phyloP scores from a whole-genome alignment of 2,797 vertebrate genomes.

The Coregonus sp. region DNA sequence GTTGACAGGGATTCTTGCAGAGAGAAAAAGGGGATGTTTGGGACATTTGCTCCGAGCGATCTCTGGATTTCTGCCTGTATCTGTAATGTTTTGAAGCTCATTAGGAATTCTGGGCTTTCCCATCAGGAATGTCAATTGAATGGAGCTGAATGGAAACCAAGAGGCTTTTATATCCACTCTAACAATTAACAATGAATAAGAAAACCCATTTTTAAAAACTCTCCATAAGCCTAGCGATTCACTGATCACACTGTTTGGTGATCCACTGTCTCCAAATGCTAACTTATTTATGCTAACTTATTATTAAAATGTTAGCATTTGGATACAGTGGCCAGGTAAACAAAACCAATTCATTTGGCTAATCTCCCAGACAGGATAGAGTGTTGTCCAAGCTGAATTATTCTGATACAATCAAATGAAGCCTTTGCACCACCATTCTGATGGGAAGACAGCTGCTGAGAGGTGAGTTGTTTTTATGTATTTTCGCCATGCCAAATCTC shows the following conservation, averaged over 20 bases:
- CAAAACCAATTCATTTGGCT: conserved; percentile 37
- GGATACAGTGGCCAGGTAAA: not conserved
- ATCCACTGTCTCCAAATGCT: not conserved
- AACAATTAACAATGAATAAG: conserved; percentile 75
- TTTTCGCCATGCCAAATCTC: conserved; percentile 17
- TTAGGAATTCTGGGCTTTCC: conserved; percentile 77
- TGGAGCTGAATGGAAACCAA: conserved; percentile 61
- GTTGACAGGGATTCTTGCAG: conserved; percentile 47
- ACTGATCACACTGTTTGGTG: conserved; percentile 33
- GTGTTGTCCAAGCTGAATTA: conserved; percentile 42
- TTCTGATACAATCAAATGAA: conserved; percentile 53
- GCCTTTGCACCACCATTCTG: conserved; percentile 21
- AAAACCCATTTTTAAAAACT: conserved; percentile 23
- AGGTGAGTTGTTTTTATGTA: conserved; percentile 25
- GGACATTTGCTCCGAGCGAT: conserved; percentile 54
- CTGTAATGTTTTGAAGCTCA: conserved; percentile 75
- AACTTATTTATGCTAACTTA: not conserved
- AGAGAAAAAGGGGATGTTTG: conserved; percentile 24
- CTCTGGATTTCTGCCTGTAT: conserved; percentile 67
- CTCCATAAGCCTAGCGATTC: conserved; percentile 38
- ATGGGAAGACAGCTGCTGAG: conserved; percentile 30
- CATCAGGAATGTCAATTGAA: conserved; percentile 73
- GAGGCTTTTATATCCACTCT: conserved; percentile 65
- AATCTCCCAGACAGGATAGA: conserved; percentile 22
- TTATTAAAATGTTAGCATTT: not conserved